These are phyloP conservation scores for Crypturellus tataupa DNA, from an alignment of 2,797 vertebrate species.

Conservation along the genomic window DNA sequence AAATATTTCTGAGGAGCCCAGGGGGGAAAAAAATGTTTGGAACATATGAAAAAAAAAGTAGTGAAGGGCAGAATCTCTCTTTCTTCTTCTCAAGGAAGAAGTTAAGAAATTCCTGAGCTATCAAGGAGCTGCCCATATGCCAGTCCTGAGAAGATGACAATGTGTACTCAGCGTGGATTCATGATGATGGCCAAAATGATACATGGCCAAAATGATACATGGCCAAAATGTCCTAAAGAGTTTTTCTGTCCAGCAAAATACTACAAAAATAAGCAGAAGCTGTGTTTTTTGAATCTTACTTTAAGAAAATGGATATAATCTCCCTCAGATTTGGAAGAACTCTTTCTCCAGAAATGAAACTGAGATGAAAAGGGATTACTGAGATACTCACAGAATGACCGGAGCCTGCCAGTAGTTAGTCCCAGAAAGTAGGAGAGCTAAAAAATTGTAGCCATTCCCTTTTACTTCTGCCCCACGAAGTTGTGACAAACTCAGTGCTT, in stretches of 20 bases:
- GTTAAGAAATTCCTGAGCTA: background rate
- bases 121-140: background rate
- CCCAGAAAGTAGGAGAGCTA: background rate
- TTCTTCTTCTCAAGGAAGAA: background rate
- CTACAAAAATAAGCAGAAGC: slow-evolving; percentile 14
- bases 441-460: background rate
- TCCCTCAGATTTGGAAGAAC: background rate
- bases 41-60: background rate
- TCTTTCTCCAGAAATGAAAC: background rate
- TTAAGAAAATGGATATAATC: background rate
- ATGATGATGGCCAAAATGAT: too few relatives aligned
- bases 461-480: background rate
- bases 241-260: background rate
- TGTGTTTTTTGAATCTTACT: background rate
- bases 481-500: background rate
- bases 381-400: background rate
- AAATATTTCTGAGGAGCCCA: background rate
- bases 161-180: background rate
- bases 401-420: background rate
- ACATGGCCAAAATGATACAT: background rate
- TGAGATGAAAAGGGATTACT: background rate
- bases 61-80: background rate
- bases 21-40: background rate
- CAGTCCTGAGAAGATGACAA: background rate
- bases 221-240: background rate